These are phyloP conservation scores for Tricholaema leucomelas DNA, from an alignment of 2,113 vertebrate genomes.

Conservation along the genomic window DNA sequence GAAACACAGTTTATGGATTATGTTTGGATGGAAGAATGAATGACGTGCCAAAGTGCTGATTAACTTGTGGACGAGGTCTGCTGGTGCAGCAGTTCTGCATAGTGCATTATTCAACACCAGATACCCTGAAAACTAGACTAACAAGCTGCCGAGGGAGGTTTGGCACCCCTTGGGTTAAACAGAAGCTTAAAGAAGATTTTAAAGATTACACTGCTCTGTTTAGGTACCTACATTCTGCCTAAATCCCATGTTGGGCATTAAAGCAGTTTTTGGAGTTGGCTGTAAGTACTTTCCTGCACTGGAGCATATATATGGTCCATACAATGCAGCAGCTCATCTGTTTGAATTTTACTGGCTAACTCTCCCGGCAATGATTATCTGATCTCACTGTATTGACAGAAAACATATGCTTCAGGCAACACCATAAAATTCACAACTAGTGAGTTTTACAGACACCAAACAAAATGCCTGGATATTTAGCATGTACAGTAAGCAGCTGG, in stretches of 20 bases:
- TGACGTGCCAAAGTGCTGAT: not conserved
- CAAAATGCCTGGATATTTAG: not conserved
- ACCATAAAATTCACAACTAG: conserved; percentile 14
- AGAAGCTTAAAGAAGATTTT: conserved; percentile 5
- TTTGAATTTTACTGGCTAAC: conserved; percentile 14
- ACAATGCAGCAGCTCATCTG: not conserved
- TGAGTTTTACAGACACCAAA: conserved; percentile 22
- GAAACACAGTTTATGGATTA: not conserved
- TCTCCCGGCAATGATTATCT: conserved; percentile 1
- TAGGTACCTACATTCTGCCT: not conserved
- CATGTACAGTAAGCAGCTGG: not conserved
- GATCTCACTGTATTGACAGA: conserved; percentile 20
- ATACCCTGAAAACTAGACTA: conserved; percentile 34
- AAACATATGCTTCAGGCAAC: conserved; percentile 2
- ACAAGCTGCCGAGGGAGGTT: conserved; percentile 1
- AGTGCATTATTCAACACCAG: not conserved
- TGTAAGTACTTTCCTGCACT: not conserved
- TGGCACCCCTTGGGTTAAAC: not conserved
- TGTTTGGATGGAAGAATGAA: not conserved
- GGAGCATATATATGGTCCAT: not conserved
- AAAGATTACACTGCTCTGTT: not conserved
- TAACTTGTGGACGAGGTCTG: not conserved
- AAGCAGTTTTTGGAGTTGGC: not conserved
- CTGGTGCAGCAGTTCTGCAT: not conserved
- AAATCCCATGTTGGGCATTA: not conserved